Base-by-base conservation (phyloP, 2,888 invertebrate genomes). In the Melinopterus prodromus region DNA sequence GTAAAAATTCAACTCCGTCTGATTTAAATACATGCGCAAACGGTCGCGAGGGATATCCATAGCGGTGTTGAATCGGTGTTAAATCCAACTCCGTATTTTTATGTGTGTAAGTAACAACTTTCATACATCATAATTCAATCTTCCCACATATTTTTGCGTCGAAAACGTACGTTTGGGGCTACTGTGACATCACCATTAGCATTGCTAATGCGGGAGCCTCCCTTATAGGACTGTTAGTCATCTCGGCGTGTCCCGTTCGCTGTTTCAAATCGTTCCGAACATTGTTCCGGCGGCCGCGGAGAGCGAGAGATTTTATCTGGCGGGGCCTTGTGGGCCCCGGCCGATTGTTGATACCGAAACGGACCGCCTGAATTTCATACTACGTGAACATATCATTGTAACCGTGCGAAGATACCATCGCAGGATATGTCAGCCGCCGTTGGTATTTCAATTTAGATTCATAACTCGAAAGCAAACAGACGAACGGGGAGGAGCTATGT, bases 321-420 rank as follows among this genome's bases (percentile, higher is more conserved):
- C 26, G 53, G 53, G 53, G 53, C 53, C 53, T 53, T 12, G 53
- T 26, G 26, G 26, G 26, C 26, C 26, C 26, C 53, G 53, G 53
- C 12, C 53, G 53, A 53, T 53, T 12, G 7, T 12, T 9, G 53
- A 53, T 53, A 53, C 53, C 26, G 26, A 26, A 26, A 26, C 26
- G 3, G 26, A 26, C 26, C 53, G 53, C 53, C 53, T 53, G 53
- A 53, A 53, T 53, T 53, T 53, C 53, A 53, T 53, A 53, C 53
- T 53, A 53, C 53, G 53, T 53, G 53, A 53, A 53, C 53, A 53
- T 53, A 53, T 53, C 53, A 53, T 53, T 53, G 53, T 53, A 53
- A 53, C 53, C 53, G 53, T 12, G 53, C 9, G 2, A 4, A 53
- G 53, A 53, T 53, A 53, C 53, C 53, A 53, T 53, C 53, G 53